A percentile compares a stretch with the other conserved stretches of the same genome.
Evolutionary conservation across 2,797 vertebrate genomes (phyloP).

Genomic region (Menidia menidia): DNA sequence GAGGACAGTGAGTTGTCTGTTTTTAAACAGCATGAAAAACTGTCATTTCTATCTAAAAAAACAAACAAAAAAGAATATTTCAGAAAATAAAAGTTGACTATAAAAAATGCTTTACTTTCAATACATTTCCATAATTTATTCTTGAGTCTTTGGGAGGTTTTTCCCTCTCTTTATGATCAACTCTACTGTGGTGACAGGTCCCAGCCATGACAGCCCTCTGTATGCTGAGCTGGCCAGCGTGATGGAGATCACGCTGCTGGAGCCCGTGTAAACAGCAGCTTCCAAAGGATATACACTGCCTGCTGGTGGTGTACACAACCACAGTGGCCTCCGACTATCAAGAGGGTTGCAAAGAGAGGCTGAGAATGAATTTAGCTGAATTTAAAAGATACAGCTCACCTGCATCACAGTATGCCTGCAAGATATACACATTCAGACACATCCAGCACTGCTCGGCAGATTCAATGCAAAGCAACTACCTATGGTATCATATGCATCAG

Average conservation of each 20-base stretch:
- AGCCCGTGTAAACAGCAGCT: conserved; percentile 25
- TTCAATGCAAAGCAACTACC: conserved; percentile 21
- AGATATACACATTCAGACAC: conserved; percentile 33
- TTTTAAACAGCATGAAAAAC: no score
- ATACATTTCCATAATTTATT: background rate
- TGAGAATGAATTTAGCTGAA: conserved; percentile 45
- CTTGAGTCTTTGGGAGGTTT: background rate
- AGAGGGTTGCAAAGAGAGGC: conserved; percentile 30
- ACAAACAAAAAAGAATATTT: no score
- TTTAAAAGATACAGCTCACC: conserved; percentile 48
- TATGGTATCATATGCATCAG: conserved; percentile 16
- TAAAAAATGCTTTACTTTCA: no score
- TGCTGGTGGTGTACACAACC: conserved; percentile 14
- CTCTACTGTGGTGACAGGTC: background rate
- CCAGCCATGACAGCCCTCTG: background rate
- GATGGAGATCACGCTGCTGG: conserved; percentile 10
- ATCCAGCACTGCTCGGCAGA: conserved; percentile 28
- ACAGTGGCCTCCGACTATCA: conserved; percentile 31
- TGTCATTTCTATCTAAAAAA: no score
- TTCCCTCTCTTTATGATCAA: background rate
- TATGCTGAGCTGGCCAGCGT: conserved; percentile 8
- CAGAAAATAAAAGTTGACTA: no score
- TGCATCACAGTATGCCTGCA: conserved; percentile 42
- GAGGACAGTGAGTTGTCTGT: no score
- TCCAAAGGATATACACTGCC: conserved; percentile 23